These are phyloP conservation scores for Tragelaphus strepsiceros DNA, from an alignment of 2,113 vertebrate genomes.

Conservation along the genomic window DNA sequence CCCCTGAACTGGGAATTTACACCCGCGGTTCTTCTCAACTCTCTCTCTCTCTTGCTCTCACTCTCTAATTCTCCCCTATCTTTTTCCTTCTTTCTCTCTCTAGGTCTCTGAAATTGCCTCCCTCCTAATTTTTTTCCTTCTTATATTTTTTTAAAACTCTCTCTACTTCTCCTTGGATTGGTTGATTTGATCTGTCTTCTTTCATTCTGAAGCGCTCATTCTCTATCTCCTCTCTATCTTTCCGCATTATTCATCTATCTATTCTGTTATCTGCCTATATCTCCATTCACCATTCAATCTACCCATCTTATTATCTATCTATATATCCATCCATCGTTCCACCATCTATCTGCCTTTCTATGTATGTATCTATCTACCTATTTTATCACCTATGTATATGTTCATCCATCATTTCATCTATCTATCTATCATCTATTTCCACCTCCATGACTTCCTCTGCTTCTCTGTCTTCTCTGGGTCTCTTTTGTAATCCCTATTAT, in stretches of 20 bases:
- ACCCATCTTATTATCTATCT: background rate
- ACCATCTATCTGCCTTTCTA: accelerated
- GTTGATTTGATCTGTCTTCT: background rate
- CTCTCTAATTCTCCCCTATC: background rate
- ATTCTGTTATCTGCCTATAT: background rate
- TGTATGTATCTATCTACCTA: accelerated
- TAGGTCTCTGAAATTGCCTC: background rate
- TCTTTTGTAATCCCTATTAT: background rate
- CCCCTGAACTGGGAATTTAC: background rate
- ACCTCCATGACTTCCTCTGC: background rate
- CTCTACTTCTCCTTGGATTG: background rate
- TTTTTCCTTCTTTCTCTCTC: background rate
- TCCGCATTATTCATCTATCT: background rate
- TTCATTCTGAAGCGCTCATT: background rate
- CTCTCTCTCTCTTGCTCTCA: background rate
- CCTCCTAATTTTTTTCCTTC: background rate
- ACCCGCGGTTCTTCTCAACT: accelerated
- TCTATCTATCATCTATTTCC: background rate
- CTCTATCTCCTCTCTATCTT: too few relatives aligned
- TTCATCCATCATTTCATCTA: background rate
- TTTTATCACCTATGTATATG: background rate
- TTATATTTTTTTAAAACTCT: background rate
- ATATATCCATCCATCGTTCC: accelerated
- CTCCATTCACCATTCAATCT: accelerated
- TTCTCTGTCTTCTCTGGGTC: background rate